Base-by-base conservation (phyloP, 2,888 invertebrate species). In the Nesidiocoris tenuis region DNA sequence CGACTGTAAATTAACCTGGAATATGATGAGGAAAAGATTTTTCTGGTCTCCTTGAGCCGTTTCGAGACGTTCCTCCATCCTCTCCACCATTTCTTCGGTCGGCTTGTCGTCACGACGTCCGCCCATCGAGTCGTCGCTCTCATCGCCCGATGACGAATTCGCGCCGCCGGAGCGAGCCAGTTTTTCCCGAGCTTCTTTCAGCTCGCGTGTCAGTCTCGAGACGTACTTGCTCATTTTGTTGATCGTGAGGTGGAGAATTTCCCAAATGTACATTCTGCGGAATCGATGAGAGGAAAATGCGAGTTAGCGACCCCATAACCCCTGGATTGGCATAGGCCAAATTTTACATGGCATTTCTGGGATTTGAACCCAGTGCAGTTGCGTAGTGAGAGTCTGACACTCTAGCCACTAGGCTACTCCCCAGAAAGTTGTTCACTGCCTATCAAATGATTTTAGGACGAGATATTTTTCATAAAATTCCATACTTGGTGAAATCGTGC, bases 141-240 rank as follows among this genome's bases (percentile, higher is more conserved):
- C 78, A 21, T 76, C 79, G 0, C 79, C 80, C 78, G 93, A 94
- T 0, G 92, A 92, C 76, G 93, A 93, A 66, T 91, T 91, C 80
- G 91, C 90, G 23, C 91, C 91, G 82, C 93, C 93, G 3, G 92
- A 94, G 79, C 92, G 87, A 16, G 94, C 91, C 21, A 96, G 85
- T 81, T 94, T 94, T 81, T 96, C 96, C 79, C 93, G 87, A 0
- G 96, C 93, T 76, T 95, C 95, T 72, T 88, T 87, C 61, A 96
- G 85, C 83, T 97, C 96, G 25, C 88, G 83, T 85, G 88, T 88
- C 54, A 82, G 76, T 82, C 84, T 81, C 83, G 84, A 90, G 1
- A 98, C 96, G 82, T 96, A 95, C 82, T 94, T 94, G 83, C 95
- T 96, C 93, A 98, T 96, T 86, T 97, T 98, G 81, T 94, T 92